Evolutionary conservation across 2,797 vertebrate species (phyloP), one percentile per base, ranked within the genome.

Genomic region (Phataginus tricuspis): DNA sequence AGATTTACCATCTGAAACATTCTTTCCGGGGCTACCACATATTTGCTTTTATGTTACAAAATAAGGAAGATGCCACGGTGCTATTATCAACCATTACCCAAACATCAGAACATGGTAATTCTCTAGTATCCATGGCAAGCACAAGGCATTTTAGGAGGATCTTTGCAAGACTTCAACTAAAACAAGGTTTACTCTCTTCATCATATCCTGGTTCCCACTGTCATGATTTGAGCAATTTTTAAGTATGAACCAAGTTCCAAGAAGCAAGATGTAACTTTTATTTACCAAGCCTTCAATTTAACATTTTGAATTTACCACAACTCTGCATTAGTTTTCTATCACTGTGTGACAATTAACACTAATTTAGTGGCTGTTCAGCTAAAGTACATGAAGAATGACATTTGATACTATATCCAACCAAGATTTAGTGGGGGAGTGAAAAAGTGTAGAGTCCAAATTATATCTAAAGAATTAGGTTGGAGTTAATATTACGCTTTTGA

Each of bases 241-340:
- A 95, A 42, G 3, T 78, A 51, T 59, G 34, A 42, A 5, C 5
- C 64, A 82, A 27, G 64, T 86, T 78, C 49, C 7, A 93, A 74
- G 55, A 42, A 55, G 14, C 1, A 9, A 83, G 10, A 79, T 15
- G 45, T 75, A 72, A 55, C 11, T 83, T 84, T 86, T 71, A 39
- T 68, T 84, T 72, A 69, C 25, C 15, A 85, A 37, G 61, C 3
- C 5, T 86, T 82, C 21, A 42, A 42, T 21, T 55, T 84, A 90
- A 51, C 2, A 92, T 12, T 13, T 93, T 91, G 51, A 96, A 74
- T 92, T 93, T 85, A 34, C 34, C n/a, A 88, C 9, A 82, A 90
- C 49, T 49, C 72, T 83, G 15, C 29, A 61, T 79, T 74, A 49
- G 25, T 39, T 75, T 87, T 74, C 1, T 27, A 75, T 61, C 75